phyloP scores from a whole-genome alignment of 2,888 invertebrate species.

The Lepidocyrtoides sp. region DNA sequence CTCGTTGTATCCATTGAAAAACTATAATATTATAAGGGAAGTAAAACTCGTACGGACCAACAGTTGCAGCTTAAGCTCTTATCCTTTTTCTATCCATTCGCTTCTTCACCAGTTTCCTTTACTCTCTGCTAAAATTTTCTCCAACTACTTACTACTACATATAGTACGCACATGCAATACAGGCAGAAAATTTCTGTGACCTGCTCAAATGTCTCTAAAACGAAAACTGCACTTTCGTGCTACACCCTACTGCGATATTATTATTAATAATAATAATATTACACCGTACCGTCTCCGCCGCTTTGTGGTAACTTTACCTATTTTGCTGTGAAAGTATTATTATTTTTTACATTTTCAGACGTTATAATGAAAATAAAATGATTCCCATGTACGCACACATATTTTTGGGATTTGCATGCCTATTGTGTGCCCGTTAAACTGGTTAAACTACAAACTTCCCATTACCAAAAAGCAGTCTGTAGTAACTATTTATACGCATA shows the following conservation, averaged over 20 bases:
- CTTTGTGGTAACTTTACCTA: not conserved
- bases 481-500: conserved; percentile 1
- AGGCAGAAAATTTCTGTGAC: conserved; percentile 41
- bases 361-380: conserved; percentile 1
- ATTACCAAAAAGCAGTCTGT: too few species aligned
- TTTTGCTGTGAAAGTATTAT: too few species aligned
- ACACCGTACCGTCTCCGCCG: not conserved
- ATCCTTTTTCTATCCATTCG: not conserved
- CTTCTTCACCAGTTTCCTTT: conserved; percentile 24
- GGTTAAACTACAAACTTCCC: too few species aligned
- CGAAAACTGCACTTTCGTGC: conserved; percentile 40
- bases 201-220: conserved; percentile 61
- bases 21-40: not conserved
- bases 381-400: conserved; percentile 8
- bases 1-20: conserved; percentile 26
- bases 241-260: conserved; percentile 51
- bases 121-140: not conserved
- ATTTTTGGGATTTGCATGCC: not conserved
- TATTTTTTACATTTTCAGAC: conserved; percentile 10
- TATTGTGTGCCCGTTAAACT: conserved; percentile 8
- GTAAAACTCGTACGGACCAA: conserved; percentile 12
- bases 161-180: not conserved
- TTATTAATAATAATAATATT: too few species aligned
- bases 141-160: not conserved
- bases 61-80: conserved; percentile 44